phyloP scores from a whole-genome alignment of 2,888 invertebrate genomes.

The Microchrysa polita region DNA sequence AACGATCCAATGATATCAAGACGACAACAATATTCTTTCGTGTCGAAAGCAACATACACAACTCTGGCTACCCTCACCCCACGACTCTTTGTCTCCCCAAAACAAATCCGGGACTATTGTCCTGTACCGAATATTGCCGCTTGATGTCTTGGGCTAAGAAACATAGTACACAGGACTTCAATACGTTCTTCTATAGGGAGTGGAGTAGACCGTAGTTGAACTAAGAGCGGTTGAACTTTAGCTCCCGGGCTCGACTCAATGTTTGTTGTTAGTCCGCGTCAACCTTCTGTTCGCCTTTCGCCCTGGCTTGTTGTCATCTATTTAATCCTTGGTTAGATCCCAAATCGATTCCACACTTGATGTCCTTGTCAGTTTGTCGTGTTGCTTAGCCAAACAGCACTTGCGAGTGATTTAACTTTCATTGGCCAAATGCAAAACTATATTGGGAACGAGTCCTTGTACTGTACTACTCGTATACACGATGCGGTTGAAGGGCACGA shows the following conservation, averaged over 20 bases:
- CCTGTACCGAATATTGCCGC: too few relatives aligned
- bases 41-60: background rate
- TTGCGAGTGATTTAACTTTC: constrained; percentile 43
- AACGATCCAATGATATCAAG: constrained; percentile 32
- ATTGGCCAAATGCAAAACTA: constrained; percentile 39
- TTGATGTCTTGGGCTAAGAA: background rate
- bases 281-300: constrained; percentile 28
- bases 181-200: background rate
- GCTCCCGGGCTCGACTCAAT: constrained; percentile 19
- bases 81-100: constrained; percentile 2
- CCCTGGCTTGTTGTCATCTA: constrained; percentile 23
- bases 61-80: constrained; percentile 6
- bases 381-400: constrained; percentile 43
- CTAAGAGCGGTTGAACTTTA: constrained; percentile 14
- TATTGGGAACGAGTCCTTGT: constrained; percentile 6
- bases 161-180: background rate
- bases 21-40: constrained; percentile 14
- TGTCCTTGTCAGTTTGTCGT: constrained; percentile 42
- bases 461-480: too few relatives aligned
- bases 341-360: constrained; percentile 33
- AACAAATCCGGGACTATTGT: constrained; percentile 8
- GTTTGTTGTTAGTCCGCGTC: constrained; percentile 22
- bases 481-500: background rate
- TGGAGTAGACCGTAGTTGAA: too few relatives aligned
- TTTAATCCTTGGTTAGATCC: constrained; percentile 42